These are phyloP conservation scores for Bathynomus jamesi DNA, from an alignment of 1,140 invertebrate genomes.

Conservation along the genomic window DNA sequence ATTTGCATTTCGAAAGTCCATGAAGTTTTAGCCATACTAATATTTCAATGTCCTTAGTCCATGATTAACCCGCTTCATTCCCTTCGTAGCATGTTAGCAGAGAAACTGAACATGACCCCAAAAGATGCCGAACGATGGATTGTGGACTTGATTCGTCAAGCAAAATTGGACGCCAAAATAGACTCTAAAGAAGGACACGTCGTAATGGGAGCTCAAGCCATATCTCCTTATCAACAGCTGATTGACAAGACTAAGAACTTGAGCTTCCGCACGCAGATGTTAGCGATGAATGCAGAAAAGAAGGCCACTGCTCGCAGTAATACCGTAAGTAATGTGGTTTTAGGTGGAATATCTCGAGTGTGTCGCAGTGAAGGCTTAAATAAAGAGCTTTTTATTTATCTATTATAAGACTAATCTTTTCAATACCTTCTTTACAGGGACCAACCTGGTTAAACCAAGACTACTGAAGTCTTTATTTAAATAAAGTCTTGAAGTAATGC, in stretches of 20 bases:
- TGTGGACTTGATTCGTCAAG: constrained; percentile 95
- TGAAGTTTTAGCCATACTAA: too few relatives aligned
- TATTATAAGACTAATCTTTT: too few relatives aligned
- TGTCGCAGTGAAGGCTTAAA: too few relatives aligned
- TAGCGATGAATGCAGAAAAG: constrained; percentile 55
- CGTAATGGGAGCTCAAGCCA: constrained; percentile 95
- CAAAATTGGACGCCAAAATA: constrained; percentile 95
- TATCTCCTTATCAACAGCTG: constrained; percentile 96
- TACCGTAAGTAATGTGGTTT: constrained; percentile 2
- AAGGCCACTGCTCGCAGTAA: constrained; percentile 28
- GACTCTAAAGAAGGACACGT: constrained; percentile 88
- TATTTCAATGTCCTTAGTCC: too few relatives aligned
- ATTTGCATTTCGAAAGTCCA: too few relatives aligned
- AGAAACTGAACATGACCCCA: constrained; percentile 95
- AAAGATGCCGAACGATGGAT: constrained; percentile 99
- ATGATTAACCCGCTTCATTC: too few relatives aligned
- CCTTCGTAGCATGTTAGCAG: constrained; percentile 78
- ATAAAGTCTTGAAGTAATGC: too few relatives aligned
- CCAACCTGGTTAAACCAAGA: too few relatives aligned
- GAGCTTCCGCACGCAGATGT: constrained; percentile 63
- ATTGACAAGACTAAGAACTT: constrained; percentile 97
- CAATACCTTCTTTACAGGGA: too few relatives aligned
- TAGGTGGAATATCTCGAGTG: too few relatives aligned
- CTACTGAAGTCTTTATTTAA: too few relatives aligned
- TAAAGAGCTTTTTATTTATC: too few relatives aligned